Percentiles rank a stretch among this genome's conserved stretches.
These are phyloP conservation scores for Nudaria mundana DNA, from an alignment of 2,888 invertebrate genomes.

Conservation along the genomic window DNA sequence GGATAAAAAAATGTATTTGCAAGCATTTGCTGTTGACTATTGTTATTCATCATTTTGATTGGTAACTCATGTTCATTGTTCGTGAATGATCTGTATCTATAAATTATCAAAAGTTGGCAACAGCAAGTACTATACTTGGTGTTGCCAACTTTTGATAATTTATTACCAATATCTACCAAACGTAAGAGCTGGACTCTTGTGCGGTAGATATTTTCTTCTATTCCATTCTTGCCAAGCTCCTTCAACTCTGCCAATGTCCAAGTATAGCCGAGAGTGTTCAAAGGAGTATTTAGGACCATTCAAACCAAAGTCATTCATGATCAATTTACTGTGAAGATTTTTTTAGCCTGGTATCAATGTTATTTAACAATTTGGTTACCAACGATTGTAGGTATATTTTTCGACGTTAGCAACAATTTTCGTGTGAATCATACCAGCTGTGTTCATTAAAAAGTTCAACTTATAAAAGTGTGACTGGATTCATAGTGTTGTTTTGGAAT, in stretches of 20 bases:
- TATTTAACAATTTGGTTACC: constrained; percentile 27
- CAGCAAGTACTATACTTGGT: too few relatives aligned
- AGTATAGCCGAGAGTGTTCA: too few relatives aligned
- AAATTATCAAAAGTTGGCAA: too few relatives aligned
- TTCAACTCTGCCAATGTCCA: too few relatives aligned
- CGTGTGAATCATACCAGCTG: constrained; percentile 68
- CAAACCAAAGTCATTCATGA: background rate
- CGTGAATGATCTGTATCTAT: background rate
- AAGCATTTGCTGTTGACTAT: constrained; percentile 25
- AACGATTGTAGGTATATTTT: constrained; percentile 25
- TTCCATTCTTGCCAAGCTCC: too few relatives aligned
- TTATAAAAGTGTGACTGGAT: background rate
- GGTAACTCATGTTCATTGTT: background rate
- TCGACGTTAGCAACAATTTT: constrained; percentile 26
- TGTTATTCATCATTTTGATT: constrained; percentile 26
- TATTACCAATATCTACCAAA: too few relatives aligned
- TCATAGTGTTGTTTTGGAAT: constrained; percentile 1
- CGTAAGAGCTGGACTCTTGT: too few relatives aligned
- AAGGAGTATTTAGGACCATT: too few relatives aligned
- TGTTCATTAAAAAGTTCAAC: constrained; percentile 52
- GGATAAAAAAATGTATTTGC: constrained; percentile 18
- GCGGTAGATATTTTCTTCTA: too few relatives aligned
- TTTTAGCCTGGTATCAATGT: constrained; percentile 14
- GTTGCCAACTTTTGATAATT: too few relatives aligned
- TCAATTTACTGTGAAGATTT: background rate